Conservation (phyloP, 2,888 invertebrate genomes). For the Allygus modestus region DNA sequence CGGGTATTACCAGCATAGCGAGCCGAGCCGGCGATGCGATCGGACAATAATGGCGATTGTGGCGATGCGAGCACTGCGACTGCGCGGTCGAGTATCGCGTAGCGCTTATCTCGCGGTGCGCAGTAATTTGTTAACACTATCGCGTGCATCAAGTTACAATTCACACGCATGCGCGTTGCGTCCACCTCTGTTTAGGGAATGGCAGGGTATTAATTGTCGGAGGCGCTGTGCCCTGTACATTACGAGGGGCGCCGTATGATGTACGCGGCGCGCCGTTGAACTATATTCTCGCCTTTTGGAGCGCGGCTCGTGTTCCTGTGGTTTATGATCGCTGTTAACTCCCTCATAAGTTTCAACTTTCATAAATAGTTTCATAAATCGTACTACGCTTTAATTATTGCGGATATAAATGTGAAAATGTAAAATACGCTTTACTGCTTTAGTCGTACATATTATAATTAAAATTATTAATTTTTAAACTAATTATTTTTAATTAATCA, state of each 20-base stretch:
- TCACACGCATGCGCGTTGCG: slow-evolving; percentile 14
- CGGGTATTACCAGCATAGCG: not conserved
- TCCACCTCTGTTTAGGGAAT: slow-evolving; percentile 22
- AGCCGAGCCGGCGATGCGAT: not conserved
- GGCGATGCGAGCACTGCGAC: not conserved
- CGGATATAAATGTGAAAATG: no score
- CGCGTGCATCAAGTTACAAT: slow-evolving; percentile 36
- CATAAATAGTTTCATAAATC: not conserved
- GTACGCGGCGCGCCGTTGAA: not conserved
- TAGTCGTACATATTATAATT: no score
- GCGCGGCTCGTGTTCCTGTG: not conserved
- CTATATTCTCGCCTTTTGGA: slow-evolving; percentile 12
- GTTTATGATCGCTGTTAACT: not conserved
- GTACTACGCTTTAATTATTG: no score
- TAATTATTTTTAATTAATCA: no score
- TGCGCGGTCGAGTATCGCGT: slow-evolving; percentile 7
- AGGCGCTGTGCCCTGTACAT: no score
- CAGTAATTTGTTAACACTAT: slow-evolving; percentile 39
- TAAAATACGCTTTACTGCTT: no score
- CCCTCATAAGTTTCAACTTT: not conserved
- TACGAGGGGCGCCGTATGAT: slow-evolving; percentile 24
- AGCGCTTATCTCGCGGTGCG: slow-evolving; percentile 17
- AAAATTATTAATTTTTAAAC: no score
- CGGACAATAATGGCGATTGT: slow-evolving; percentile 38
- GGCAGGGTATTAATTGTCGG: slow-evolving; percentile 4